Conservation (phyloP, 1,140 invertebrate genomes). For the Trissolcus basalis region DNA sequence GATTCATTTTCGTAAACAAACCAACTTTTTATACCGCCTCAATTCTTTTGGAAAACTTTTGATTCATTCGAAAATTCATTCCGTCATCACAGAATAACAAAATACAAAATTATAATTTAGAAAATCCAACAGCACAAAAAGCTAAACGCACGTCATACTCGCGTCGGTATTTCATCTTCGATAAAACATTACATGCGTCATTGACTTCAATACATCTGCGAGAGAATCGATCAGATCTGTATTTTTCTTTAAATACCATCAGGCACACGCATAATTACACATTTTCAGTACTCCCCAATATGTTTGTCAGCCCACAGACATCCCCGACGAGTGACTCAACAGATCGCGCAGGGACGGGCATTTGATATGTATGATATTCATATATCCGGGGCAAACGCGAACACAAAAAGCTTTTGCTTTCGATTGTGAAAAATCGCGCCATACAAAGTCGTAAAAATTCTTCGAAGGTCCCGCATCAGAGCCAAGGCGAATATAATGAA, state of each 20-base stretch:
- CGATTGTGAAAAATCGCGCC: conserved; percentile 56
- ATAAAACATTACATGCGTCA: too few relatives aligned
- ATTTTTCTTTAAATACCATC: conserved; percentile 23
- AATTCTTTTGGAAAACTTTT: too few relatives aligned
- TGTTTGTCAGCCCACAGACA: conserved; percentile 32
- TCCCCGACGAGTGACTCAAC: conserved; percentile 34
- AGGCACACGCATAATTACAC: conserved; percentile 21
- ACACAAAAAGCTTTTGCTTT: conserved; percentile 46
- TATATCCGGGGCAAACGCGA: conserved; percentile 45
- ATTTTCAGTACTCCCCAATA: conserved; percentile 7
- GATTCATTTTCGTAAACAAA: neutral
- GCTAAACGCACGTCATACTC: too few relatives aligned
- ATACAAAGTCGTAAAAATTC: conserved; percentile 58
- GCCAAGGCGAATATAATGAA: conserved; percentile 55
- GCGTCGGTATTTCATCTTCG: too few relatives aligned
- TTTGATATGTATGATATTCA: conserved; percentile 55
- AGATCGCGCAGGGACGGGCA: conserved; percentile 28
- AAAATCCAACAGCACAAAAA: too few relatives aligned
- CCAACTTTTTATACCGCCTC: too few relatives aligned
- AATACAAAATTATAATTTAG: too few relatives aligned
- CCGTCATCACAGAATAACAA: too few relatives aligned
- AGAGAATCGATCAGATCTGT: conserved; percentile 2
- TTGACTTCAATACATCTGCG: too few relatives aligned
- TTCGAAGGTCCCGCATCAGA: conserved; percentile 52
- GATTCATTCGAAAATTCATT: too few relatives aligned